Evolutionary conservation across 1,140 invertebrate genomes (phyloP), one percentile per base, ranked within the genome.

Genomic region (Hydropsyche tenuis): DNA sequence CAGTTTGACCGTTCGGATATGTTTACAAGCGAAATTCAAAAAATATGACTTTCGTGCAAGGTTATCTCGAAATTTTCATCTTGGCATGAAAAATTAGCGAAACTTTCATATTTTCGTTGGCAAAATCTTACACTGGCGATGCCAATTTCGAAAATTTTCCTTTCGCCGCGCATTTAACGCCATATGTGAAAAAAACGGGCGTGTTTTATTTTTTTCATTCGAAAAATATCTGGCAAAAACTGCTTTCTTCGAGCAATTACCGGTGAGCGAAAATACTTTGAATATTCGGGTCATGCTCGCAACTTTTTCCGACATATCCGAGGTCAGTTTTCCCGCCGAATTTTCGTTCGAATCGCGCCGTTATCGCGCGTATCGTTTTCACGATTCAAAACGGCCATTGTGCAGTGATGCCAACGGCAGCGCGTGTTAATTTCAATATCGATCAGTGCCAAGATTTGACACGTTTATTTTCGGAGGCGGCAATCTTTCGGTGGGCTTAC

Each of bases 391-490:
- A 48, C 11, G 14, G 16, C 20, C 4, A 56, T 5, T 20, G 56
- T 60, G 3, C 20, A 60, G 56, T 20, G 9, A 2, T 53, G 48
- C 48, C 48, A 53, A 53, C 18, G 16, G 18, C 48, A 53, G 18
- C 48, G 18, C 9, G 16, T 53, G 16, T 6, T 43, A 48, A 3
- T 12, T 60, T 22, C 25, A 60, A 60, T 60, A 14, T 3, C 56
- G 56, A 25, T 60, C 37, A 65, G 27, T 43, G 63, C 42, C 63
- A 65, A 42, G 30, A 43, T 22, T 43, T 65, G 63, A 65, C 63
- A 65, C 56, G 23, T 60, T 25, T 20, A 27, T 60, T 60, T 60
- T 60, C 20, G 48, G 48, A 18, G 3, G 20, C 20, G 48, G 48
- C 20, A 53, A 53, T 53, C 3, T 53, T 53, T 53, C 20, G 6